Conservation (phyloP, 2,888 invertebrate genomes). For the Lampropteryx suffumata region DNA sequence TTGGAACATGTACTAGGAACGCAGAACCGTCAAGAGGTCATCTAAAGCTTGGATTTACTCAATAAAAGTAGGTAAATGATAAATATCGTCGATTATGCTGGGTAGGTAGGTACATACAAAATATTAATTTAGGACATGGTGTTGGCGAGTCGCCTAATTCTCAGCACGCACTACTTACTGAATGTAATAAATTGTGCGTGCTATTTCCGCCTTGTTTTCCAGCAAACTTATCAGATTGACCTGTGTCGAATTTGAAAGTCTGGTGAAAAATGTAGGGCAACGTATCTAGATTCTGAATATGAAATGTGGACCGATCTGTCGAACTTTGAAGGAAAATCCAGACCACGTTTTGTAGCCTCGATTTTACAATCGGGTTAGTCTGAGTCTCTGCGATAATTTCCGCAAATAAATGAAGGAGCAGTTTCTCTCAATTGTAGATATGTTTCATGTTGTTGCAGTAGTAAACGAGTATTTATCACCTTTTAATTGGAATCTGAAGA, state of each 20-base stretch:
- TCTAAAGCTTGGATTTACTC: too few relatives aligned
- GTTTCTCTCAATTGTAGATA: too few relatives aligned
- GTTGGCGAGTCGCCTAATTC: constrained; percentile 70
- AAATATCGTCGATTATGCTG: constrained; percentile 43
- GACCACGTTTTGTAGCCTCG: neutral
- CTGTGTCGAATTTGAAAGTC: constrained; percentile 23
- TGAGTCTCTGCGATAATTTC: neutral
- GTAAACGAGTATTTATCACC: too few relatives aligned
- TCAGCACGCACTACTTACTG: constrained; percentile 59
- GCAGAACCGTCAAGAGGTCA: too few relatives aligned
- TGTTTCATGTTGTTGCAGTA: too few relatives aligned
- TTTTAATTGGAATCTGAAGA: too few relatives aligned
- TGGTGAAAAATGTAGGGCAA: constrained; percentile 1
- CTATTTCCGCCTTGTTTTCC: constrained; percentile 62
- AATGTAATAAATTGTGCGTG: constrained; percentile 59
- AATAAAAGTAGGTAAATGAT: too few relatives aligned
- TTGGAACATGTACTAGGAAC: too few relatives aligned
- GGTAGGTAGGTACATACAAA: constrained; percentile 54
- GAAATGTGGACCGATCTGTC: too few relatives aligned
- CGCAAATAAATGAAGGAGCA: neutral
- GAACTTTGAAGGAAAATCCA: too few relatives aligned
- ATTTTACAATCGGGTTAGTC: neutral
- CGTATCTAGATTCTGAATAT: too few relatives aligned
- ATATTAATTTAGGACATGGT: constrained; percentile 63
- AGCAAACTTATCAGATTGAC: constrained; percentile 40